phyloP scores from a whole-genome alignment of 2,797 vertebrate species.

The Myripristis murdjan region DNA sequence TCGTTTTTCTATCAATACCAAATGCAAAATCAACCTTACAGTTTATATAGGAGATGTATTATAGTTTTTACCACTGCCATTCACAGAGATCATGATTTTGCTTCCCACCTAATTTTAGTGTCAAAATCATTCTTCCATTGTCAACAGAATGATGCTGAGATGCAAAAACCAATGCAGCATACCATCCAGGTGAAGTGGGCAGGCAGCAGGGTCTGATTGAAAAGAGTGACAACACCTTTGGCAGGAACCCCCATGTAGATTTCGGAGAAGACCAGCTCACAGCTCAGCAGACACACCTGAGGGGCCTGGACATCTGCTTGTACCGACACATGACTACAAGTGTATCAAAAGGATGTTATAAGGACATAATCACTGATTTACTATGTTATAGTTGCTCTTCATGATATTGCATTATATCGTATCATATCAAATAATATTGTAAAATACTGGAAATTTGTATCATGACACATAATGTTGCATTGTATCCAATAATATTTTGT shows the following conservation, averaged over 20 bases:
- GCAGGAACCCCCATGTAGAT: slow-evolving; percentile 88
- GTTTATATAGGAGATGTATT: no score
- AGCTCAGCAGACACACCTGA: slow-evolving; percentile 87
- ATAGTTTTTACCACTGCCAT: background rate
- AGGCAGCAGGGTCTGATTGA: slow-evolving; percentile 92
- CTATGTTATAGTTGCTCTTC: background rate
- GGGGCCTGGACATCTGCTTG: slow-evolving; percentile 91
- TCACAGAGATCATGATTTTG: background rate
- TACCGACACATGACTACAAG: slow-evolving; percentile 89
- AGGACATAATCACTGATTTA: background rate
- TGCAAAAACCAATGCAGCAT: background rate
- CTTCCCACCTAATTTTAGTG: background rate
- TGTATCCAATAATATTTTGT: background rate
- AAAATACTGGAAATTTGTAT: no score
- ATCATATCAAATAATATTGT: no score
- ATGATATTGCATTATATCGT: background rate
- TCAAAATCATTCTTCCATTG: background rate
- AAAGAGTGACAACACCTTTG: slow-evolving; percentile 77
- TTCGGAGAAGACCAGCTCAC: slow-evolving; percentile 84
- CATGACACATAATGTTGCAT: background rate
- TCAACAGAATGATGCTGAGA: background rate
- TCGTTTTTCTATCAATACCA: no score
- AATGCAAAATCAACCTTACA: background rate
- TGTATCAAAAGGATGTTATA: background rate
- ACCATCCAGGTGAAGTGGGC: slow-evolving; percentile 89